Evolutionary conservation across 2,797 vertebrate species (phyloP), one percentile per base, ranked within the genome.

Genomic region (Molossus alvarezi): DNA sequence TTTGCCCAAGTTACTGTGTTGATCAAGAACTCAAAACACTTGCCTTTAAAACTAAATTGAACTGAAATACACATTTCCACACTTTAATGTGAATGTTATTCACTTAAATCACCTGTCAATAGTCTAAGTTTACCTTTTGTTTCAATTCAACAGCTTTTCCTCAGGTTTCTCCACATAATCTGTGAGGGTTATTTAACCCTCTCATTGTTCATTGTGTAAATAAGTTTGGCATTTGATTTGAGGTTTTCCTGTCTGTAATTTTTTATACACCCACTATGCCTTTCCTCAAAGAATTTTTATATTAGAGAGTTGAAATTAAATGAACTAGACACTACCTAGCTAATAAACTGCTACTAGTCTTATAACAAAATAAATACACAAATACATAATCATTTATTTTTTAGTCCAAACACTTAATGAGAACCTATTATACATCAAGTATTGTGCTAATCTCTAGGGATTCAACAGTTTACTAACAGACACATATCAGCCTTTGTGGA

Each of bases 331-430:
- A 41, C 41, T 60, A 60, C n/a, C 33, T 20, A 67, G 29, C 58
- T 53, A n/a, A 41, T 41, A 25, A 90, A 65, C 18, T 72, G 51
- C 64, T 89, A 48, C 15, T 37, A 88, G 7, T 4, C n/a, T 76
- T 79, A 10, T 6, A 71, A 45, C 20, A 45, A 88, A 48, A 75
- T 80, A 88, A 69, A 67, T 13, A 48, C 3, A 55, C 9, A 79
- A 81, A 64, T 69, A 86, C 6, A 17, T 55, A 88, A 57, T 76
- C 27, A 88, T 57, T 57, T 17, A 82, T 62, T 62, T 85, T 57
- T 80, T 83, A 76, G 20, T 29, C 27, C 41, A 77, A 92, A 86
- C 17, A 77, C n/a, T 41, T 93, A 69, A 41, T 57, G 15, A 88
- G 41, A 58, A 55, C 51, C 45, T 62, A 55, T 33, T 69, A 27